A percentile compares a stretch with the other conserved stretches of the same genome.
Evolutionary conservation across 2,888 invertebrate species (phyloP).

Genomic region (Amphipyra berbera): DNA sequence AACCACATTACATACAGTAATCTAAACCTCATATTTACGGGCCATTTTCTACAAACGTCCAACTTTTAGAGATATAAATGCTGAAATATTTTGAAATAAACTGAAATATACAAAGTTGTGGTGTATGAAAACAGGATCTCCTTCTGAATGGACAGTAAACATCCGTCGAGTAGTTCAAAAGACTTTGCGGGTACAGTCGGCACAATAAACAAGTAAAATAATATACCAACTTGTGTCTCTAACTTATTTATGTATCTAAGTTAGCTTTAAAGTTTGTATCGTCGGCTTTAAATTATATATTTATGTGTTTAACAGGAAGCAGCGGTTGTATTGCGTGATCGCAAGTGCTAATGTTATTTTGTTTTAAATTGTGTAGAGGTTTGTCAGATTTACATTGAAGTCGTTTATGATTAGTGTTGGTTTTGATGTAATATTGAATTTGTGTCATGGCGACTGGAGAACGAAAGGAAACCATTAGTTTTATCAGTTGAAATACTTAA

Average conservation of each 20-base stretch:
- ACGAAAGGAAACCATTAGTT: conserved; percentile 33
- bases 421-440: conserved; percentile 25
- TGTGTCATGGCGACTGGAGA: conserved; percentile 27
- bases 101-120: conserved; percentile 61
- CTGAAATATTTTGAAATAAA: conserved; percentile 53
- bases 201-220: conserved; percentile 45
- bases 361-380: conserved; percentile 21
- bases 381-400: conserved; percentile 30
- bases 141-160: conserved; percentile 65
- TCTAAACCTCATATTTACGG: conserved; percentile 7
- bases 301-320: conserved; percentile 35
- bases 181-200: conserved; percentile 54
- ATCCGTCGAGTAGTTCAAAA: conserved; percentile 61
- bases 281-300: conserved; percentile 37
- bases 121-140: conserved; percentile 64
- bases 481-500: conserved; percentile 6
- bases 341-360: conserved; percentile 6
- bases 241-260: conserved; percentile 33
- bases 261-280: conserved; percentile 32
- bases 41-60: conserved; percentile 3
- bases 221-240: conserved; percentile 23
- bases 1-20: conserved; percentile 5
- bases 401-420: conserved; percentile 14
- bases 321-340: conserved; percentile 34
- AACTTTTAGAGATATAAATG: conserved; percentile 28